These are phyloP conservation scores for Diglossa cyanea DNA, from an alignment of 2,797 vertebrate genomes.

Conservation along the genomic window DNA sequence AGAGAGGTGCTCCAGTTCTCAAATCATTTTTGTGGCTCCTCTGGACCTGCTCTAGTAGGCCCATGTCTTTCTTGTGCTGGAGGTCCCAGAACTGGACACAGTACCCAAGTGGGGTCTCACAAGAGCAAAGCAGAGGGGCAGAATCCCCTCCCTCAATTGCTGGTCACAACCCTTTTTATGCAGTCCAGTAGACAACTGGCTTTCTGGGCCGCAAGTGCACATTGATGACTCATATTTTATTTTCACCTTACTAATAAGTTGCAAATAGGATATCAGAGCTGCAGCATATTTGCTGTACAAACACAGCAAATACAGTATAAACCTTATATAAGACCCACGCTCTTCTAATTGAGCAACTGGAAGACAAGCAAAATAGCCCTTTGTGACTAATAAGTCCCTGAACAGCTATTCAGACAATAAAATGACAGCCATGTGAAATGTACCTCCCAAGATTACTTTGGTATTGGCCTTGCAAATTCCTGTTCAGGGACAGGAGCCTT, in stretches of 20 bases:
- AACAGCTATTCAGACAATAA: not conserved
- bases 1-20: not conserved
- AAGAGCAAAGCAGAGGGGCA: fast-evolving
- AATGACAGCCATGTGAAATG: not conserved
- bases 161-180: not conserved
- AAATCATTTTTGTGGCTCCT: not conserved
- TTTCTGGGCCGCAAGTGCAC: not conserved
- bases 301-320: not conserved
- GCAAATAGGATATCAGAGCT: not conserved
- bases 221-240: not conserved
- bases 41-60: not conserved
- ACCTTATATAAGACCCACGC: not conserved
- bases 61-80: not conserved
- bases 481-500: not conserved
- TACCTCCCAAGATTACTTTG: not conserved
- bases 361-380: not conserved
- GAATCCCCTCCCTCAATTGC: not conserved
- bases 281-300: not conserved
- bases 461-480: not conserved
- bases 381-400: not conserved
- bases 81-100: not conserved
- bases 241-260: not conserved
- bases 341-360: not conserved
- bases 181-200: fast-evolving
- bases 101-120: not conserved